Conservation (phyloP, 2,113 vertebrate species). For the Pardalotus punctatus region DNA sequence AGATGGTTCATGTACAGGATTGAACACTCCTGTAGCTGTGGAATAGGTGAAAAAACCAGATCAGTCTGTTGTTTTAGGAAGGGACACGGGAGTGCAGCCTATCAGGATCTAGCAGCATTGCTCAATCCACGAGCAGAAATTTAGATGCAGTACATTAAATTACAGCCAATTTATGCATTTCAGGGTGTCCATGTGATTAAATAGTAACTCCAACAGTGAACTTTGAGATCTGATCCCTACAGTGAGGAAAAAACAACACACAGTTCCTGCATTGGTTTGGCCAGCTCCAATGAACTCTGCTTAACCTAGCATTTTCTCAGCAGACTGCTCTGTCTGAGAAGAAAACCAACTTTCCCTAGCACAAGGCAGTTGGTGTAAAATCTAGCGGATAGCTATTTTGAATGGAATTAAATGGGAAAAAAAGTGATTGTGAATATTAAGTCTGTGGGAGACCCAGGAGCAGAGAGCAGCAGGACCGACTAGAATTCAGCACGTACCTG, state of each 20-base stretch:
- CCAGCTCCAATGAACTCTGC: not conserved
- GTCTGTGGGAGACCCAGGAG: fast-evolving
- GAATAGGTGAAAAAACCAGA: not conserved
- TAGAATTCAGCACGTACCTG: not conserved
- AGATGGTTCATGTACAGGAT: fast-evolving
- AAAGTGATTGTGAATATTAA: not conserved
- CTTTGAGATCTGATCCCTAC: not conserved
- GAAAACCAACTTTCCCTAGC: not conserved
- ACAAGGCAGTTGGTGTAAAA: not conserved
- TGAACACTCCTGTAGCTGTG: not conserved
- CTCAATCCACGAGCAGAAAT: not conserved
- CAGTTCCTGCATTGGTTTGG: not conserved
- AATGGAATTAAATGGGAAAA: not conserved
- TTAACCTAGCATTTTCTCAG: not conserved
- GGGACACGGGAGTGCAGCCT: not conserved
- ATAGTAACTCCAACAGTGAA: not conserved
- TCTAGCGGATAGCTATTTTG: not conserved
- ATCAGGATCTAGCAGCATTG: not conserved
- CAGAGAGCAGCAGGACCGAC: not conserved
- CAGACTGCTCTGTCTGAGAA: not conserved
- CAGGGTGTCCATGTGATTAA: not conserved
- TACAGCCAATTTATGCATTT: not conserved
- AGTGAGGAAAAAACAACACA: not conserved
- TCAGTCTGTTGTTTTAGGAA: not conserved
- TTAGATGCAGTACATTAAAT: not conserved